These are phyloP conservation scores for Drosophila demipolita DNA, from an alignment of 2,888 invertebrate genomes.

Conservation along the genomic window DNA sequence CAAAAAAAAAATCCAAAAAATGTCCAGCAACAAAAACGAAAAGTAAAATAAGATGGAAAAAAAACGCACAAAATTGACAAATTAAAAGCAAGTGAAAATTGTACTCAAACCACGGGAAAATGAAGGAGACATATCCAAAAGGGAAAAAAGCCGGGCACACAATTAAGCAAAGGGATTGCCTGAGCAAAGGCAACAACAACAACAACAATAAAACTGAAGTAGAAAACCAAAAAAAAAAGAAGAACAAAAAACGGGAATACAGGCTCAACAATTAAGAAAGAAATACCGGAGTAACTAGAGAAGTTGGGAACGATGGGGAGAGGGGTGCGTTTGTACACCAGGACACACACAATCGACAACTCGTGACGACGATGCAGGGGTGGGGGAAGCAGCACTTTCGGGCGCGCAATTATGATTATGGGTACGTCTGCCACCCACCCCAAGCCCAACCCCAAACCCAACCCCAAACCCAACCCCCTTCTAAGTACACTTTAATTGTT, in stretches of 20 bases:
- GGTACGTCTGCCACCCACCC: constrained; percentile 54
- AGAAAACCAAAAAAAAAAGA: constrained; percentile 4
- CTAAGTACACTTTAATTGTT: constrained; percentile 77
- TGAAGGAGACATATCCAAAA: constrained; percentile 51
- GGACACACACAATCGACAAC: constrained; percentile 59
- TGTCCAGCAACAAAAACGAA: constrained; percentile 23
- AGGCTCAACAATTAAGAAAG: constrained; percentile 68
- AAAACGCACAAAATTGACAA: constrained; percentile 71
- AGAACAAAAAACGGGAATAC: constrained; percentile 31
- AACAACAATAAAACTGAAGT: constrained; percentile 8
- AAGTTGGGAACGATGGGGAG: constrained; percentile 4
- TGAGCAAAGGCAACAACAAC: constrained; percentile 16
- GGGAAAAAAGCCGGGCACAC: constrained; percentile 58
- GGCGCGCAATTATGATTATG: constrained; percentile 77
- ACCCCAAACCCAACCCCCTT: constrained; percentile 13
- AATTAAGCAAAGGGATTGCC: constrained; percentile 71
- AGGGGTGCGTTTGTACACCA: constrained; percentile 12
- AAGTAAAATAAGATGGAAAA: constrained; percentile 9
- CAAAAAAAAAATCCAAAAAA: background rate
- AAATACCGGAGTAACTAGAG: constrained; percentile 44
- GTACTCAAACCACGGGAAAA: constrained; percentile 26
- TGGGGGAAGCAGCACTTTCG: constrained; percentile 40
- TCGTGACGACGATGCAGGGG: background rate
- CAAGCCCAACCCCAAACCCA: background rate
- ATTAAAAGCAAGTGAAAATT: constrained; percentile 76